Percentiles rank a stretch among this genome's conserved stretches.
Conservation (phyloP, 2,797 vertebrate genomes). For the Brachyalestes nurse region DNA sequence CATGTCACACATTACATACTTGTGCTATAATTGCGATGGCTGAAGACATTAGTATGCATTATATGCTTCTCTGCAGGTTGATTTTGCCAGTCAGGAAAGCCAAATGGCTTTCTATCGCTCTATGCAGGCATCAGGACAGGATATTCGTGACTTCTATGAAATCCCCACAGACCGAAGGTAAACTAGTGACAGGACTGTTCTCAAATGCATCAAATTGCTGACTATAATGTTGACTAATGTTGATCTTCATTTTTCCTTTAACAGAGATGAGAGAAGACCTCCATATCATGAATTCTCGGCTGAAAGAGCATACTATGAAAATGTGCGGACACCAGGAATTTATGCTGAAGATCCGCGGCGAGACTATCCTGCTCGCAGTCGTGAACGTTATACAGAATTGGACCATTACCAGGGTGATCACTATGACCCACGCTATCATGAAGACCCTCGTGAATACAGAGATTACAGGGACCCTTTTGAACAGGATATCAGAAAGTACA, state of each 20-base stretch:
- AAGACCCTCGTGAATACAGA: conserved; percentile 93
- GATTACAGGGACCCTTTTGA: conserved; percentile 96
- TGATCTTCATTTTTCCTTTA: conserved; percentile 29
- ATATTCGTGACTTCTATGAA: conserved; percentile 98
- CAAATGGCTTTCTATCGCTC: conserved; percentile 97
- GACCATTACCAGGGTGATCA: conserved; percentile 96
- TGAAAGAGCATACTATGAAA: conserved; percentile 95
- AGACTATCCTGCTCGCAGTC: conserved; percentile 91
- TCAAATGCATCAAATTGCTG: too few species aligned
- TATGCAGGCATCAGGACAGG: conserved; percentile 98
- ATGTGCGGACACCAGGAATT: conserved; percentile 87
- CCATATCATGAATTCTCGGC: conserved; percentile 92
- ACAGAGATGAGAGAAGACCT: conserved; percentile 92
- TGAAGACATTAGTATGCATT: not conserved
- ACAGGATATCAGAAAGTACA: conserved; percentile 96
- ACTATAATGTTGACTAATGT: not conserved
- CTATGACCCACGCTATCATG: conserved; percentile 95
- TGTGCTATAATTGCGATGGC: not conserved
- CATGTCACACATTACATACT: not conserved
- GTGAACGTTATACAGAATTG: conserved; percentile 93
- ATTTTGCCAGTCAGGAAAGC: conserved; percentile 99
- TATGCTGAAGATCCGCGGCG: conserved; percentile 93
- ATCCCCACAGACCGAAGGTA: conserved; percentile 93
- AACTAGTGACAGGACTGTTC: not conserved
- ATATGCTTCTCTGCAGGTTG: conserved; percentile 82